These are phyloP conservation scores for Pogonognathellus flavescens DNA, from an alignment of 1,140 invertebrate genomes.

Conservation along the genomic window DNA sequence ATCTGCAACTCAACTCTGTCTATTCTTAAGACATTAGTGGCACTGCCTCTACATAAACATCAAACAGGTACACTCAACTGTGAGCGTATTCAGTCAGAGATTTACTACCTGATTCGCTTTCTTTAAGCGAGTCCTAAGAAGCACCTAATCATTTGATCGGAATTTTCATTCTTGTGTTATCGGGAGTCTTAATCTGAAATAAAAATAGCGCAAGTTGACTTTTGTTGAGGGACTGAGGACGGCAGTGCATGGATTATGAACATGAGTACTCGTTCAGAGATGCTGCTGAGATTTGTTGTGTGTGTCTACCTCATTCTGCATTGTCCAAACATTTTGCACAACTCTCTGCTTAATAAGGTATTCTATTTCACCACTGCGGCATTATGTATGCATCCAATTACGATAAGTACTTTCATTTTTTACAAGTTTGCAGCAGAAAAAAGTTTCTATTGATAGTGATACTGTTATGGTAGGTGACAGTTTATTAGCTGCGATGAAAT, in stretches of 20 bases:
- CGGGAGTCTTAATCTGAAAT: not conserved
- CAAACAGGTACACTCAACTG: not conserved
- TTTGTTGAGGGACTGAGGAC: too few relatives aligned
- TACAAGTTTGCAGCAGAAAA: not conserved
- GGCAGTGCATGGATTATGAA: too few relatives aligned
- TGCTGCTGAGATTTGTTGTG: too few relatives aligned
- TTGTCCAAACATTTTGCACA: too few relatives aligned
- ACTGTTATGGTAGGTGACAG: not conserved
- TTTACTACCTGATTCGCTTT: not conserved
- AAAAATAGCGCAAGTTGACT: not conserved
- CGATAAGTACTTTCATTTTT: too few relatives aligned
- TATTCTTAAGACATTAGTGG: not conserved
- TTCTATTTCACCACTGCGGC: not conserved
- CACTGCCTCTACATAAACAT: not conserved
- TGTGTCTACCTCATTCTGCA: too few relatives aligned
- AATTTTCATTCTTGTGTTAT: constrained; percentile 23
- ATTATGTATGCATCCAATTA: too few relatives aligned
- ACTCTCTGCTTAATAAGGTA: too few relatives aligned
- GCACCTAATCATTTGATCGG: not conserved
- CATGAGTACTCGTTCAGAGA: too few relatives aligned
- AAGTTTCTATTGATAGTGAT: not conserved
- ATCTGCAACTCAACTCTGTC: too few relatives aligned
- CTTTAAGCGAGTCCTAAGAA: not conserved
- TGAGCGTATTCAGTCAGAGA: not conserved
- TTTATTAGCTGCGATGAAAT: not conserved